Base-by-base conservation (phyloP, 2,797 vertebrate genomes). In the Enteromius radiatus region DNA sequence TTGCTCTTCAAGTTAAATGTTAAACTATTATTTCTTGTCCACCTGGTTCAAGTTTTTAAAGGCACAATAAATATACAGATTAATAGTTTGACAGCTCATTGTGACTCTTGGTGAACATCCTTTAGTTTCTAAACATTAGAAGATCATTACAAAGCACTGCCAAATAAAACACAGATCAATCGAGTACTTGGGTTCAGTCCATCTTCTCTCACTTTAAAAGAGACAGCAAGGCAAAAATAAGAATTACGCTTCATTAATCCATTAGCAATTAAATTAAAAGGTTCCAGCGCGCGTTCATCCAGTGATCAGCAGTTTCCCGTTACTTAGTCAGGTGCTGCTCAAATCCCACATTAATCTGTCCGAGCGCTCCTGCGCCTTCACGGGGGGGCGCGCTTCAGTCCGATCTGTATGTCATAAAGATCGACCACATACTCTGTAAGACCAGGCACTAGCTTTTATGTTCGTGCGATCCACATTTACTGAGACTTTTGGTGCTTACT, bases 261-360 rank as follows among this genome's bases (percentile, higher is more conserved):
- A 82, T 65, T 47, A 69, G 69, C 21, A 78, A 61, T 69, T 76
- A 31, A 76, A 82, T 79, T 11, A 70, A 80, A 85, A 79, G 36
- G 59, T 26, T 71, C 26, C 68, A 19, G 14, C 23, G 26, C 28
- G n/a, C 43, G 75, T 77, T n/a, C 75, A 59, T 76, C 15, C 70
- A 69, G 68, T 33, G 52, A 82, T 80, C 76, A 85, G 80, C 83
- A 85, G 67, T 85, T 80, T 82, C 85, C 70, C 56, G 63, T 69
- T 49, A 76, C 84, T 82, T 63, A 63, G 76, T 54, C 88, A 85
- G 80, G 82, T 88, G 85, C 80, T 88, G 85, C 80, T 84, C 71
- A 91, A 92, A 91, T 93, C 92, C 92, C 73, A 70, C 82, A 68
- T 86, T 93, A 92, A 93, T 93, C 92, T 87, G 86, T 33, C 47